These are phyloP conservation scores for Argyresthia goedartella DNA, from an alignment of 2,888 invertebrate genomes.

Conservation along the genomic window DNA sequence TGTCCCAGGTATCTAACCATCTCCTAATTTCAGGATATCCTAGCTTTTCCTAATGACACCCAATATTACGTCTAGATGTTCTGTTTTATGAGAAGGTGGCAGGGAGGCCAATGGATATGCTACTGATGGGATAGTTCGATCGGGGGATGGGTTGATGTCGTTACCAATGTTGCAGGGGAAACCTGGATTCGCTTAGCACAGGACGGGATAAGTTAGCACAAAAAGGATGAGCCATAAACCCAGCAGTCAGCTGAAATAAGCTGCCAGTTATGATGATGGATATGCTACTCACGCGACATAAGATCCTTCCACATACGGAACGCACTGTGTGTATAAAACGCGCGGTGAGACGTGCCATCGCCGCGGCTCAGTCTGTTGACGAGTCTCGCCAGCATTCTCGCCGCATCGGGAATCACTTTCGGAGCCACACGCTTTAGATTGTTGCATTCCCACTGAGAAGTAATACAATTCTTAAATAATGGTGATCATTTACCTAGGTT, in stretches of 20 bases:
- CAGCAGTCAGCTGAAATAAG: background rate
- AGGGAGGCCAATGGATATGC: too few species aligned
- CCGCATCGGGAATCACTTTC: constrained; percentile 84
- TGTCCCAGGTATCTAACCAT: too few species aligned
- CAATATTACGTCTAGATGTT: too few species aligned
- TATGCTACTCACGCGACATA: constrained; percentile 89
- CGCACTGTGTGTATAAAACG: constrained; percentile 77
- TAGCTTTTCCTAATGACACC: too few species aligned
- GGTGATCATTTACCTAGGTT: background rate
- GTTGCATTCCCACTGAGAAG: constrained; percentile 78
- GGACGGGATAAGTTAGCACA: too few species aligned
- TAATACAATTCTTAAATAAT: background rate
- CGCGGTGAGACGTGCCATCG: constrained; percentile 76
- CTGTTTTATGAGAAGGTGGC: too few species aligned
- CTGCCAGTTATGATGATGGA: background rate
- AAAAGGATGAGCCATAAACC: too few species aligned
- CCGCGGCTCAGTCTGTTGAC: constrained; percentile 75
- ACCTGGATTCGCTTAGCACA: too few species aligned
- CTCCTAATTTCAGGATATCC: too few species aligned
- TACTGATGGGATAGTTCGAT: too few species aligned
- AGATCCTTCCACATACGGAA: constrained; percentile 87
- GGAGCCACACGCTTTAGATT: constrained; percentile 80
- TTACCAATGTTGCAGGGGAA: too few species aligned
- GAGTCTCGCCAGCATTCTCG: constrained; percentile 82
- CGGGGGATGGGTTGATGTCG: too few species aligned